phyloP scores from a whole-genome alignment of 2,113 vertebrate species.

The Laticauda laticaudata region DNA sequence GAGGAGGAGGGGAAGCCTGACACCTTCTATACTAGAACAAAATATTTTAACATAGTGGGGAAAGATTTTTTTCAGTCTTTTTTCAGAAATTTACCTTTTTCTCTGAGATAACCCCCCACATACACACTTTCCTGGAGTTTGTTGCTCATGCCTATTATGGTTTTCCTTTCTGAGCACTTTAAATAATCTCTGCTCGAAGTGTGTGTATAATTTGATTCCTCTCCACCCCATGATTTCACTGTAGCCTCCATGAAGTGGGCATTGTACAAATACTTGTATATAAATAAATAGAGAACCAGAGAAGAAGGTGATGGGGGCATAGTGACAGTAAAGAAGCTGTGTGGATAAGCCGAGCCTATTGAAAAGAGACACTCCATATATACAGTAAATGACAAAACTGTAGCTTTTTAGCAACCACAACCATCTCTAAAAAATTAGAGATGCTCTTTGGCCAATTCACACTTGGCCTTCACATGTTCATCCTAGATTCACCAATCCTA shows the following conservation, averaged over 20 bases:
- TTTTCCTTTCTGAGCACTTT: not conserved
- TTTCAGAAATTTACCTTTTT: not conserved
- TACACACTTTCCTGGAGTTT: not conserved
- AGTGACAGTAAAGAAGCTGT: not conserved
- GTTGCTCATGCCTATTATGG: not conserved
- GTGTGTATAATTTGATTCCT: not conserved
- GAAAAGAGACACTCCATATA: not conserved
- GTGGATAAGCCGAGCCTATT: not conserved
- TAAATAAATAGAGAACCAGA: not conserved
- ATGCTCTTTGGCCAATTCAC: not conserved
- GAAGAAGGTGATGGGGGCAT: not conserved
- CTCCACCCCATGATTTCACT: not conserved
- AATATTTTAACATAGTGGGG: not conserved
- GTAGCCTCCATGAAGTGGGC: not conserved
- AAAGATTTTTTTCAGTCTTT: not conserved
- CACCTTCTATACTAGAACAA: not conserved
- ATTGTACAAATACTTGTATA: not conserved
- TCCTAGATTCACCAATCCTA: not conserved
- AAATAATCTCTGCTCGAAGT: not conserved
- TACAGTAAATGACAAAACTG: not conserved
- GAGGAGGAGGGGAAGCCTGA: no score
- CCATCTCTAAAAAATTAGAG: not conserved
- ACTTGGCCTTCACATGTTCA: not conserved
- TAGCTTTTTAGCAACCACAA: not conserved
- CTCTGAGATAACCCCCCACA: not conserved